A percentile compares a stretch with the other conserved stretches of the same genome.
Evolutionary conservation across 2,797 vertebrate species (phyloP).

Genomic region (Monodelphis domestica): DNA sequence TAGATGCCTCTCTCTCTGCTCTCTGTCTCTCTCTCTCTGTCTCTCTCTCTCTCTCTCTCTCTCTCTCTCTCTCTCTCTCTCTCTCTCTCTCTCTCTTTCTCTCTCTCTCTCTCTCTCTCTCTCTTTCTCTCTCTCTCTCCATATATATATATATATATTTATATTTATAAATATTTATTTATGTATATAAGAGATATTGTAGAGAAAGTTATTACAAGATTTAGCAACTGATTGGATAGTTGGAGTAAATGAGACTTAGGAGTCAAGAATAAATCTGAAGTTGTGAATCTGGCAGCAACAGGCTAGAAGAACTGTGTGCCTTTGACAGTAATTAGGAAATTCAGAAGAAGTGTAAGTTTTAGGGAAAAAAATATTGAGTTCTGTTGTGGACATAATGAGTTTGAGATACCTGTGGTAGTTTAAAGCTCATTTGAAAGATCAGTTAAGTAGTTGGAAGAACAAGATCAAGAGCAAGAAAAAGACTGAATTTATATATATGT

Average conservation of each 20-base stretch:
- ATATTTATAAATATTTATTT: too few species aligned
- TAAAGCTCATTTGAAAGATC: not conserved
- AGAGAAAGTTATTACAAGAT: not conserved
- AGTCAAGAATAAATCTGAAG: not conserved
- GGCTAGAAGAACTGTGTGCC: not conserved
- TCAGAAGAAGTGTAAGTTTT: not conserved
- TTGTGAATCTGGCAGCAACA: not conserved
- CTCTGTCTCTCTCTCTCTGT: too few species aligned
- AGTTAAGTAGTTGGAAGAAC: not conserved
- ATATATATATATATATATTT: too few species aligned
- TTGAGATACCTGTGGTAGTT: not conserved
- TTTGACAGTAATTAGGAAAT: not conserved
- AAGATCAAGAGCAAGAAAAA: not conserved
- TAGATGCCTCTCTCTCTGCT: too few species aligned
- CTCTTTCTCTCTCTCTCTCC: too few species aligned
- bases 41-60: too few species aligned
- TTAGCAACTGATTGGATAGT: not conserved
- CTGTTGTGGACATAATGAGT: not conserved
- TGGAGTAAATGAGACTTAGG: not conserved
- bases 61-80: too few species aligned
- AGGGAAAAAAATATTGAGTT: not conserved
- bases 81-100: too few species aligned
- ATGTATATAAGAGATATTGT: too few species aligned
- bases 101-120: too few species aligned
- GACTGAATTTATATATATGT: not conserved